Base-by-base conservation (phyloP, 2,797 vertebrate species). In the Luscinia megarhynchos region DNA sequence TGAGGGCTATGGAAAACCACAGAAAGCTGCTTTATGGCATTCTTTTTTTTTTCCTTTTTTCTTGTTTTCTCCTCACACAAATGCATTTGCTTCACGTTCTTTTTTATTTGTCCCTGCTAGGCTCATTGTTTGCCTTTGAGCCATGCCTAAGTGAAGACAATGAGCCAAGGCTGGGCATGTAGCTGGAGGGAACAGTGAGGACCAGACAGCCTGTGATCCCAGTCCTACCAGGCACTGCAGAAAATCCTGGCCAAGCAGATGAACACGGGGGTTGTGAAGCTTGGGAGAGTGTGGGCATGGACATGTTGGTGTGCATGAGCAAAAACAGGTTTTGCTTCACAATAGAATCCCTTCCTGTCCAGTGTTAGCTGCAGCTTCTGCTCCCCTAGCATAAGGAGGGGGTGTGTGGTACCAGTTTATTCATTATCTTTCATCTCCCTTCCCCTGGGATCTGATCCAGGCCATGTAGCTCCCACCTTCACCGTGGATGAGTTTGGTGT, bases 401-500 rank as follows among this genome's bases (percentile, higher is more conserved):
- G 4, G 4, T 22, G 36, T 36, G 17, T 34, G 15, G 6, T 40
- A 70, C 59, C 45, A 40, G 13, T 45, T 57, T 54, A 46, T 46
- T 62, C 14, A 43, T 41, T 5, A 4, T 3, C 14, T 21, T 34
- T 6, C 0, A 13, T 58, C 21, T 63, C 40, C 14, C 21, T 27
- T 51, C 48, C 54, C 23, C 8, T 55, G 62, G n/a, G 15, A 79
- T 68, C 41, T 34, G 29, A 48, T 50, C 38, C 17, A 66, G 48
- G 30, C 40, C 43, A 27, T 8, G 34, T 46, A 89, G 41, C 27
- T 50, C 36, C 19, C 63, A 72, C 26, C 38, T 34, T 64, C 55
- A n/a, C 18, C 0, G 0, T 0, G 5, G 13, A 23, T 54, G 51
- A 26, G 12, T 36, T 27, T 58, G 67, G 14, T 58, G 43, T 32